Evolutionary conservation across 2,797 vertebrate genomes (phyloP), one percentile per base, ranked within the genome.

Genomic region (Holocentrus rufus): DNA sequence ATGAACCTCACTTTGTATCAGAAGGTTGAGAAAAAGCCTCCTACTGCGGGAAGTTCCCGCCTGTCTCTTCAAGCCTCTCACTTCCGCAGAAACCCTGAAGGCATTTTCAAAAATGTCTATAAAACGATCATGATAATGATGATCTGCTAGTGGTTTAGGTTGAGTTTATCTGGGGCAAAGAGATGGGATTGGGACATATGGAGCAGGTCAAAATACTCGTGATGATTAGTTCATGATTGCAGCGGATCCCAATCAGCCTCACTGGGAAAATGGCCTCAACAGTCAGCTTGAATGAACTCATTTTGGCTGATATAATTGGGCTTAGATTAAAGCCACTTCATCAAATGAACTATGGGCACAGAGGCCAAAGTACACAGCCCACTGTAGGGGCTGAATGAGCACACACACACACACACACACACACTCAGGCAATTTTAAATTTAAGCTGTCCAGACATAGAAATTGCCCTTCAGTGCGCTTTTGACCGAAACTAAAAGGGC

Each of bases 221-320:
- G 20, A 20, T 72, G 62, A 84, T 87, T 75, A 76, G 56, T 65
- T 2, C 61, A 46, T 72, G 22, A 84, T 75, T 74, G 22, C 76
- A 70, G 82, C 64, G 59, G 55, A 72, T 65, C 30, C 39, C 52
- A 44, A 77, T 72, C 72, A 82, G 60, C 57, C 65, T 42, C 13
- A 9, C 1, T 65, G 71, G 61, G 76, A 82, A 85, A 82, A 80
- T 74, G 13, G 81, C 65, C 85, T 73, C 69, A 64, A 86, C 79
- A 83, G 72, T 80, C 76, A 69, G n/a, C 77, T 80, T 80, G 79
- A 88, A 82, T 85, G 7, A 85, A 73, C 77, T 76, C 2, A 79
- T 74, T 79, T 72, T 59, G 52, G 30, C 54, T 81, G 57, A 84
- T 83, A 61, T 74, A 64, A 39, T 67, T 74, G 76, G 66, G 8